Evolutionary conservation across 2,113 vertebrate species (phyloP).

Genomic region (Notothenia rossii): DNA sequence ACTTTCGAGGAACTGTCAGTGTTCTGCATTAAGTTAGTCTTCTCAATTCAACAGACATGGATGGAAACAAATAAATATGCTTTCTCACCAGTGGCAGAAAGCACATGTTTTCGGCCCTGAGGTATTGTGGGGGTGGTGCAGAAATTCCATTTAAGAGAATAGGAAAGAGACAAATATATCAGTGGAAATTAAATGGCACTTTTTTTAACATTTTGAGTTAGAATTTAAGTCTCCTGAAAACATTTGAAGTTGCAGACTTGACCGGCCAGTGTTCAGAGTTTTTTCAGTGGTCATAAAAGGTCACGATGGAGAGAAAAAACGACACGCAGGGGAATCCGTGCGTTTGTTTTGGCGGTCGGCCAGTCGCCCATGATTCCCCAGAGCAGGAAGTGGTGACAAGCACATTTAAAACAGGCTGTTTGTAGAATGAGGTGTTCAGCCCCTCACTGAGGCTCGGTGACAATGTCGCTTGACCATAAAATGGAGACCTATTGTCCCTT

Average conservation of each 20-base stretch:
- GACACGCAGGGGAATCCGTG: constrained; percentile 19
- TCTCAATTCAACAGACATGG: constrained; percentile 54
- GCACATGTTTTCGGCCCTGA: constrained; percentile 65
- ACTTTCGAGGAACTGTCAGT: constrained; percentile 39
- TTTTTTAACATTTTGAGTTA: constrained; percentile 56
- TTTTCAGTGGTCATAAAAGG: constrained; percentile 65
- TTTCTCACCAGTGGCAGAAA: constrained; percentile 48
- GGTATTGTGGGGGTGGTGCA: constrained; percentile 60
- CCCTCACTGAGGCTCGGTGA: constrained; percentile 31
- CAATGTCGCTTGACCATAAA: constrained; percentile 38
- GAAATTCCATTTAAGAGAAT: constrained; percentile 34
- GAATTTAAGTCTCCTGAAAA: constrained; percentile 40
- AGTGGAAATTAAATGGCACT: constrained; percentile 75
- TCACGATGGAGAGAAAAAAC: constrained; percentile 22
- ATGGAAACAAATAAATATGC: constrained; percentile 50
- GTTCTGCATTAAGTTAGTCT: constrained; percentile 42
- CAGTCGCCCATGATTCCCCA: constrained; percentile 23
- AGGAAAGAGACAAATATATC: constrained; percentile 44
- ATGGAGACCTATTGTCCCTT: constrained; percentile 16
- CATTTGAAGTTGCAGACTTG: constrained; percentile 42
- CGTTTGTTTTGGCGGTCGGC: background rate
- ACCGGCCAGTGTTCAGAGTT: constrained; percentile 39
- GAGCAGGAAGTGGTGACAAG: constrained; percentile 31
- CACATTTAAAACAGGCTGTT: constrained; percentile 24
- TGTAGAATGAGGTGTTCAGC: constrained; percentile 15